Base-by-base conservation (phyloP, 2,113 vertebrate genomes). In the Rhynchomys soricoides region DNA sequence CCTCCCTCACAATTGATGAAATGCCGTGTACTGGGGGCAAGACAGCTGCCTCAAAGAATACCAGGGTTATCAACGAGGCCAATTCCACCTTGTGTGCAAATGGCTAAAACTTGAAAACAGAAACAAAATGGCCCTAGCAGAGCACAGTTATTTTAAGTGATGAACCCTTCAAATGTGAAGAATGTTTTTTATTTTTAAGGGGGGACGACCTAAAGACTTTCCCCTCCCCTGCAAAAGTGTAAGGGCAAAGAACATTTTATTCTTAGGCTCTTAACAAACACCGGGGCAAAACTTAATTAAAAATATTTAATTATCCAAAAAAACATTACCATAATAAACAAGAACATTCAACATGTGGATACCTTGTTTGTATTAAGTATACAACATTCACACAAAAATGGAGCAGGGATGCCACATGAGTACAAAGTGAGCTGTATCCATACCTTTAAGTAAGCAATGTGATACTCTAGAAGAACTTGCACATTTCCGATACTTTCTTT, bases 401-500 rank as follows among this genome's bases (percentile, higher is more conserved):
- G 31, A 86, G 29, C 17, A 93, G 77, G n/a, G 82, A 75, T n/a
- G 34, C 29, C 17, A 12, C 43, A 40, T 96, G 13, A 78, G 75
- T 12, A 29, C 8, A 64, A 85, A 71, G 2, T 11, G 29, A 95
- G 59, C 6, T 21, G 9, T n/a, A 86, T 96, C 96, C 99, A 98
- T 98, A 99, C 99, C 98, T 99, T 99, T 57, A 99, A 98, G 96
- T 99, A 99, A 0, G 99, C 99, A 37, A 99, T 99, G 98, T 99
- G 99, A 97, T 99, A 99, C 88, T 99, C 99, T 98, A 99, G 96
- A 86, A 99, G 98, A 88, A 99, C 99, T 83, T 99, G 99, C 62
- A 99, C 99, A 70, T 99, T 99, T 91, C 99, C 99, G 78, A 99
- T 99, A 96, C 98, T 99, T 98, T 99, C 99, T 98, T 99, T 99